Conservation (phyloP, 1,140 invertebrate species). For the Neomicropteryx cornuta region DNA sequence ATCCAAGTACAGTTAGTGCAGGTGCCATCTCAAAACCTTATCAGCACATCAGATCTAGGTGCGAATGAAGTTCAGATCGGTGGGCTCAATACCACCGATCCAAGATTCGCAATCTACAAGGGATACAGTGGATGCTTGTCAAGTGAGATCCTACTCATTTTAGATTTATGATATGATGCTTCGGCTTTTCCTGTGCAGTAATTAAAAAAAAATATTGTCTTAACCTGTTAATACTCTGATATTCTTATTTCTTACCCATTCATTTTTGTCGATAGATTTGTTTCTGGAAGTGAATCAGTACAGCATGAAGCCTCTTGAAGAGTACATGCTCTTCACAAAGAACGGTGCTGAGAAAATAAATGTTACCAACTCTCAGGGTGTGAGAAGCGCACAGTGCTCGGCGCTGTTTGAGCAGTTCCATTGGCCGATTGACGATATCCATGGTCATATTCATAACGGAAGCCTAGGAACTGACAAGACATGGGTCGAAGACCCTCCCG, state of each 20-base stretch:
- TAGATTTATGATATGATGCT: no score
- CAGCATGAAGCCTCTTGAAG: constrained; percentile 73
- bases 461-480: constrained; percentile 49
- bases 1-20: constrained; percentile 56
- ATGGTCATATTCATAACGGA: constrained; percentile 27
- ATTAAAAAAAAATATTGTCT: neutral
- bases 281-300: constrained; percentile 68
- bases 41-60: constrained; percentile 49
- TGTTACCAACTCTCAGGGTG: constrained; percentile 71
- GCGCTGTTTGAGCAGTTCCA: constrained; percentile 47
- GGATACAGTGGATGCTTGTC: constrained; percentile 82
- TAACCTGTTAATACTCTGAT: no score
- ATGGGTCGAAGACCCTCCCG: constrained; percentile 72
- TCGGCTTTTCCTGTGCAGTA: neutral
- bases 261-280: constrained; percentile 49
- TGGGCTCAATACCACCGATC: constrained; percentile 73
- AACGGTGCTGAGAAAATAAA: constrained; percentile 68
- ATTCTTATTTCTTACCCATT: no score
- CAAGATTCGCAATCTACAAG: constrained; percentile 65
- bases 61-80: constrained; percentile 75
- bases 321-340: constrained; percentile 80
- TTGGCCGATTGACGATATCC: constrained; percentile 27
- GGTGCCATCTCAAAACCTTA: constrained; percentile 51
- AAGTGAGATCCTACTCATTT: constrained; percentile 59
- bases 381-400: constrained; percentile 69